Evolutionary conservation across 2,888 invertebrate species (phyloP).

Genomic region (Eupeodes latifasciatus): DNA sequence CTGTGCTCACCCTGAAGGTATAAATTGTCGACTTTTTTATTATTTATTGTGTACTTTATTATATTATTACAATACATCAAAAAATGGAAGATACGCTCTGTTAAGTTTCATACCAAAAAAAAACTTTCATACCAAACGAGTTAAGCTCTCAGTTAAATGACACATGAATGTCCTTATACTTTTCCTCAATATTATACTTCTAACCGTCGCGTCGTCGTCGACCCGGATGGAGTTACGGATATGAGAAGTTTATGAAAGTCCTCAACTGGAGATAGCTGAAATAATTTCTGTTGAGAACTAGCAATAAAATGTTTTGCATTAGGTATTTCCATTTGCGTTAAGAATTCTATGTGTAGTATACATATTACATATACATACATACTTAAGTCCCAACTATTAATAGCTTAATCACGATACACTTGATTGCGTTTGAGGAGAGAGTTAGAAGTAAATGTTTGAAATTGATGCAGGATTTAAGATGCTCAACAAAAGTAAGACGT

Average conservation of each 20-base stretch:
- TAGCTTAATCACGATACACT: slow-evolving; percentile 57
- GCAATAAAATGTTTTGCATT: slow-evolving; percentile 58
- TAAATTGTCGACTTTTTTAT: no score
- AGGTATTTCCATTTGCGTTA: slow-evolving; percentile 42
- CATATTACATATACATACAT: not conserved
- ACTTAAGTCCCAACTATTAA: slow-evolving; percentile 56
- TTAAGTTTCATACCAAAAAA: slow-evolving; percentile 15
- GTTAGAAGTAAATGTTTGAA: slow-evolving; percentile 18
- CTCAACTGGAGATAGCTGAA: slow-evolving; percentile 27
- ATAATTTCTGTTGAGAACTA: slow-evolving; percentile 42
- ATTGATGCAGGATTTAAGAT: slow-evolving; percentile 18
- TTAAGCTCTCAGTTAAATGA: slow-evolving; percentile 59
- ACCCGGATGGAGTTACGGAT: slow-evolving; percentile 46
- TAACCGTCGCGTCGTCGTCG: not conserved
- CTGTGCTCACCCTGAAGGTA: no score
- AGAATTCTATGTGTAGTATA: slow-evolving; percentile 39
- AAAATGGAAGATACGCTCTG: slow-evolving; percentile 21
- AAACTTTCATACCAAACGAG: slow-evolving; percentile 37
- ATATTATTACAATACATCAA: not conserved
- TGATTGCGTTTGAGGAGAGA: slow-evolving; percentile 46
- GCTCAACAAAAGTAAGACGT: slow-evolving; percentile 15
- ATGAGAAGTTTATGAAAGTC: slow-evolving; percentile 39
- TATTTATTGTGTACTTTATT: not conserved
- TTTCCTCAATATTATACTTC: slow-evolving; percentile 26
- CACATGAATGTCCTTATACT: slow-evolving; percentile 49